These are phyloP conservation scores for Bruchidius siliquastri DNA, from an alignment of 2,888 invertebrate genomes.

Conservation along the genomic window DNA sequence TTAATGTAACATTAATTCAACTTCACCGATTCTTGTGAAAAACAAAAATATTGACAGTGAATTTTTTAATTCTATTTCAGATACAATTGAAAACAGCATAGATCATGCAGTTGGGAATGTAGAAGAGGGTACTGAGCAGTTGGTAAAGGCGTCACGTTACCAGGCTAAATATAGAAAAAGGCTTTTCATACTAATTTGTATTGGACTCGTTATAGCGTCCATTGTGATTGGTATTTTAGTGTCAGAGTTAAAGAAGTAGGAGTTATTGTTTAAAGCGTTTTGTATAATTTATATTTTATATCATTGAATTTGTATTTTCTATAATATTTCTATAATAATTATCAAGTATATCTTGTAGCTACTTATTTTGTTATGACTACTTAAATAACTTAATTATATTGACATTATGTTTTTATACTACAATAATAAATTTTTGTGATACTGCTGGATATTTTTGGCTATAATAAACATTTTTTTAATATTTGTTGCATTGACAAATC, in stretches of 20 bases:
- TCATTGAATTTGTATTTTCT: neutral
- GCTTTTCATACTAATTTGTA: conserved; percentile 64
- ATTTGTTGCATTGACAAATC: too few species aligned
- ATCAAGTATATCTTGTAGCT: neutral
- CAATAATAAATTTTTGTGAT: neutral
- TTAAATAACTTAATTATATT: neutral
- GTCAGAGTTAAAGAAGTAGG: conserved; percentile 14
- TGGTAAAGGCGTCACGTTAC: conserved; percentile 76
- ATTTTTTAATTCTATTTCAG: conserved; percentile 54
- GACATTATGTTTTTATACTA: neutral
- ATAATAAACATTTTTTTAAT: too few species aligned
- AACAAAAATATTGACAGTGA: too few species aligned
- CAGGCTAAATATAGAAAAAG: conserved; percentile 73
- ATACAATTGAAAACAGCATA: conserved; percentile 77
- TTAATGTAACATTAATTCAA: too few species aligned
- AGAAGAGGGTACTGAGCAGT: conserved; percentile 71
- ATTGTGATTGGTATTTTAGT: conserved; percentile 63
- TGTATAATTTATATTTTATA: neutral
- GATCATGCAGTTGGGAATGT: conserved; percentile 71
- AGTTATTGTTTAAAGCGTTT: neutral
- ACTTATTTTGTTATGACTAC: neutral
- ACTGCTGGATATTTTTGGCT: too few species aligned
- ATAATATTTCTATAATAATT: neutral
- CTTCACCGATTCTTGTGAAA: too few species aligned
- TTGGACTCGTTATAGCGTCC: conserved; percentile 62